Evolutionary conservation across 2,888 invertebrate genomes (phyloP).

Genomic region (Celastrina argiolus): DNA sequence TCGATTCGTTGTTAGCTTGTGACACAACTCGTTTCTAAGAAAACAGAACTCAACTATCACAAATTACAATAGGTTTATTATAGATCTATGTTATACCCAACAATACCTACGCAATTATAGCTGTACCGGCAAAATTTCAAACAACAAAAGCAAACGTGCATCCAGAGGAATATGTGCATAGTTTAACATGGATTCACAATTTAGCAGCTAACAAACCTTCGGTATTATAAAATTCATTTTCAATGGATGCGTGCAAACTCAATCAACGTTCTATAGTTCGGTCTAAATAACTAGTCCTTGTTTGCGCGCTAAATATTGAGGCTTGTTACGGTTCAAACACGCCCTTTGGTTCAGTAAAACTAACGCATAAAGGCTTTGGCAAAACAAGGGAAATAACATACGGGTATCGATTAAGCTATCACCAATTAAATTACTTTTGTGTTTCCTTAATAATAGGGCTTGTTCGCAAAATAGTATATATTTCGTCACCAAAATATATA

Average conservation of each 20-base stretch:
- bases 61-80: too few species aligned
- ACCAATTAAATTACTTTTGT: too few species aligned
- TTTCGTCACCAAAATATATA: too few species aligned
- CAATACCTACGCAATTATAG: too few species aligned
- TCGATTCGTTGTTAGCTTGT: too few species aligned
- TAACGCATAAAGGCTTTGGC: neutral
- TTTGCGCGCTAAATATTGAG: constrained; percentile 5
- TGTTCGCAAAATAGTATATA: too few species aligned
- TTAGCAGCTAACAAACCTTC: neutral
- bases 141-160: neutral
- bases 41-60: too few species aligned
- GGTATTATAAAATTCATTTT: constrained; percentile 4
- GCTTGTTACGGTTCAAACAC: neutral
- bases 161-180: neutral
- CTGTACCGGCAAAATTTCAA: neutral
- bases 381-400: neutral
- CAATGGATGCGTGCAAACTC: constrained; percentile 8
- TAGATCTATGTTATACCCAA: too few species aligned
- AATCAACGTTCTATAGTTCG: neutral
- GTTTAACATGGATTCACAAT: neutral
- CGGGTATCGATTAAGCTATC: too few species aligned
- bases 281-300: neutral
- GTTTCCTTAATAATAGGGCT: too few species aligned
- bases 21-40: too few species aligned
- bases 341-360: neutral